These are phyloP conservation scores for Leucopternis melanops DNA, from an alignment of 2,113 vertebrate species.

Conservation along the genomic window DNA sequence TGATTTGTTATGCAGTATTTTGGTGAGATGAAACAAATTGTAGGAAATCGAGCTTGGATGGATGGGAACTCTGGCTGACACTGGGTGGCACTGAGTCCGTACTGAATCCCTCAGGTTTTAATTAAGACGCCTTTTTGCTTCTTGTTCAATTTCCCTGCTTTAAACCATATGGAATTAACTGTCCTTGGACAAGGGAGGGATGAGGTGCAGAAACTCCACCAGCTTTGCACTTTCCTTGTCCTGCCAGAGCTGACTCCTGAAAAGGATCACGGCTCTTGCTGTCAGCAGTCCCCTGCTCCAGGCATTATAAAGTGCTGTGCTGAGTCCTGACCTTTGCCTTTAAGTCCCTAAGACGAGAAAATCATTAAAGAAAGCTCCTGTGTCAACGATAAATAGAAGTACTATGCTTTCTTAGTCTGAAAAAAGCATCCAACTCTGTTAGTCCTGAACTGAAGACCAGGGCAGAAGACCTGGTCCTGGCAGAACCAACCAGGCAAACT, in stretches of 20 bases:
- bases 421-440: not conserved
- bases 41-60: not conserved
- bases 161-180: constrained; percentile 5
- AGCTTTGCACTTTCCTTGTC: not conserved
- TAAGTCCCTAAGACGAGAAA: not conserved
- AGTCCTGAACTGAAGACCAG: not conserved
- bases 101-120: not conserved
- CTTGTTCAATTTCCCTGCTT: not conserved
- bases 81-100: not conserved
- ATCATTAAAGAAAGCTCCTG: not conserved
- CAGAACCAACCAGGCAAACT: not conserved
- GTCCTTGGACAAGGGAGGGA: not conserved
- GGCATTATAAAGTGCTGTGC: not conserved
- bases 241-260: not conserved
- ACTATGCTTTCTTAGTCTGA: not conserved
- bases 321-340: not conserved
- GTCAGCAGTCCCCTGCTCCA: not conserved
- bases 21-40: not conserved
- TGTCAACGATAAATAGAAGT: not conserved
- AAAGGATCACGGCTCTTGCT: not conserved
- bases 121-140: not conserved
- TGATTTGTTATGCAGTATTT: not conserved
- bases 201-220: not conserved
- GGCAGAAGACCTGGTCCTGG: not conserved
- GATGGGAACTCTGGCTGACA: not conserved